A percentile compares a stretch with the other conserved stretches of the same genome.
Conservation (phyloP, 2,113 vertebrate genomes). For the Oreochromis spilurus region DNA sequence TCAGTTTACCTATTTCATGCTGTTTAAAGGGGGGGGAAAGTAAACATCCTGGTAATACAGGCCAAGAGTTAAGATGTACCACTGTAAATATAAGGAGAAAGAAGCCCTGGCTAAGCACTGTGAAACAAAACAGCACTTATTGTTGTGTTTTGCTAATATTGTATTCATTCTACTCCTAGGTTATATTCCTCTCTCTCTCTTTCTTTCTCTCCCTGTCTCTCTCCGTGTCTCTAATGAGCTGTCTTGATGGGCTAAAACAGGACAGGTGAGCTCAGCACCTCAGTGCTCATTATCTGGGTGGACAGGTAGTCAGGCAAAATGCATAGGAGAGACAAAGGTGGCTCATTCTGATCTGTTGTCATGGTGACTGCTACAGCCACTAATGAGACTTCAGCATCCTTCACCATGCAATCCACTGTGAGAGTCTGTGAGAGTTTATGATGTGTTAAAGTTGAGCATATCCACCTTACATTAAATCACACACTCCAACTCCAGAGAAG, state of each 20-base stretch:
- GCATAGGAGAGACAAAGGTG: background rate
- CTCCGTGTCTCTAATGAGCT: conserved; percentile 30
- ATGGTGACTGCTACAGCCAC: conserved; percentile 12
- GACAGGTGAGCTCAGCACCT: conserved; percentile 24
- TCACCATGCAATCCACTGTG: background rate
- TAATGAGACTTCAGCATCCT: conserved; percentile 42
- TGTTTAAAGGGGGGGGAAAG: background rate
- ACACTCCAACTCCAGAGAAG: background rate
- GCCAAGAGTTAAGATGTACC: background rate
- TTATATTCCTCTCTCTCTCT: background rate
- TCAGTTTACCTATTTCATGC: background rate
- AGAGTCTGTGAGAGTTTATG: background rate
- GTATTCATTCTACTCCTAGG: background rate
- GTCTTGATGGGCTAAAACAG: background rate
- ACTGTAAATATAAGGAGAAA: background rate
- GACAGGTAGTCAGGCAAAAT: conserved; percentile 21
- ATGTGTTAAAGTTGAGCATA: background rate
- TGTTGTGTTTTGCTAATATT: background rate
- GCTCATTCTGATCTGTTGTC: background rate
- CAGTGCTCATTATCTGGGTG: conserved; percentile 43
- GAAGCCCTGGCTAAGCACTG: background rate
- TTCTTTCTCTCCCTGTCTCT: background rate
- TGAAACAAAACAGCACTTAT: background rate
- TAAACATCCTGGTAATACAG: background rate
- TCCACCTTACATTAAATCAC: background rate